Percentiles rank a stretch among this genome's conserved stretches.
Conservation (phyloP, 2,797 vertebrate species). For the Phaenicophaeus curvirostris region DNA sequence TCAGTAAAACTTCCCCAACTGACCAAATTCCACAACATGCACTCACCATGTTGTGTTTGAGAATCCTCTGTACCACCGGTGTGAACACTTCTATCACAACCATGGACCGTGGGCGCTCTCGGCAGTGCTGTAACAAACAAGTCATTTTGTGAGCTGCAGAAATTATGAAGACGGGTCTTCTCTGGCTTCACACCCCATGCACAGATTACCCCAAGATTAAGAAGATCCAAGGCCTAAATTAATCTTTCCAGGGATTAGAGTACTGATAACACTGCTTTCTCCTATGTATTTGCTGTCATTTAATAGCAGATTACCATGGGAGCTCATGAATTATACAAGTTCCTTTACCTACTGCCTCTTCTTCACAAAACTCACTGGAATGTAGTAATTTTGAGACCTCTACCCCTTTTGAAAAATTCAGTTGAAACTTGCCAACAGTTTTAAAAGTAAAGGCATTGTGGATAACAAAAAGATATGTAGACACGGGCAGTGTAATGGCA, state of each 20-base stretch:
- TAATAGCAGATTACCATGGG: background rate
- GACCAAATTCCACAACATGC: fast-evolving
- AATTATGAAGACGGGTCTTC: background rate
- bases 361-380: background rate
- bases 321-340: background rate
- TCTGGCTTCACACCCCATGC: background rate
- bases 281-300: background rate
- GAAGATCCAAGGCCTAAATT: background rate
- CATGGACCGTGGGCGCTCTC: conserved; percentile 97
- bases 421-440: background rate
- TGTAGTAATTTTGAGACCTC: background rate
- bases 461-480: background rate
- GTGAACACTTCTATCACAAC: conserved; percentile 99
- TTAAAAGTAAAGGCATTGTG: background rate
- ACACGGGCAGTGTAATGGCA: background rate
- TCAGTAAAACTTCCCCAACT: background rate
- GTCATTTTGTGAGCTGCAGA: background rate
- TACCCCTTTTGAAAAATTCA: background rate
- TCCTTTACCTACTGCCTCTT: background rate
- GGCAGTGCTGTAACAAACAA: conserved; percentile 88
- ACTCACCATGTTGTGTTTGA: conserved; percentile 99
- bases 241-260: background rate
- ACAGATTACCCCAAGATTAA: background rate
- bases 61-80: conserved; percentile 98
- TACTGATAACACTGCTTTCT: fast-evolving